phyloP scores from a whole-genome alignment of 64 coral and sea anemone species.

The Stichodactyla mertensii region DNA sequence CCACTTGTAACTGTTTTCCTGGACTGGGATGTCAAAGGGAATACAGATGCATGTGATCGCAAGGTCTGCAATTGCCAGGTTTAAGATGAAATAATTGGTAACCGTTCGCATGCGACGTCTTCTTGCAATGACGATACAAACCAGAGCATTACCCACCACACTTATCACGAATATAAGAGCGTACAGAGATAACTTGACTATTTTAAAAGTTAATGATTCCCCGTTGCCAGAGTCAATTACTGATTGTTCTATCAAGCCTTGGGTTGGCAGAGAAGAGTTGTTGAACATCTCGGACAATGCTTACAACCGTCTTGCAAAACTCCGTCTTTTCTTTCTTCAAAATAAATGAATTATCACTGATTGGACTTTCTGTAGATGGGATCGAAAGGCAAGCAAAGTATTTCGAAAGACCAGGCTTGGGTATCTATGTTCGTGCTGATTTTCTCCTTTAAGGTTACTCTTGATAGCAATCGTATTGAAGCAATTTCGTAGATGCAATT shows the following conservation, averaged over 20 bases:
- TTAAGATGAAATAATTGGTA: conserved; percentile 93
- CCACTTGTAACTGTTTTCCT: conserved; percentile 85
- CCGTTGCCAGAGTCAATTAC: background rate
- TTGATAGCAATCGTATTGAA: too few species aligned
- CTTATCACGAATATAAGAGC: conserved; percentile 84
- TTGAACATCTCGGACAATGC: background rate
- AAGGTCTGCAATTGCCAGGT: conserved; percentile 84
- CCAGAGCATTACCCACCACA: conserved; percentile 75
- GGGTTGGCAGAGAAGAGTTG: background rate
- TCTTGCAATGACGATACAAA: conserved; percentile 69
- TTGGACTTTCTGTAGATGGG: too few species aligned
- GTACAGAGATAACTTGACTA: conserved; percentile 72
- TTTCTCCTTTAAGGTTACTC: too few species aligned
- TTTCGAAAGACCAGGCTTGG: too few species aligned
- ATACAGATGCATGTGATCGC: conserved; percentile 85
- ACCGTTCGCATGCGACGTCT: conserved; percentile 89
- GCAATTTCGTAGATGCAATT: too few species aligned
- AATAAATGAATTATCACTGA: too few species aligned
- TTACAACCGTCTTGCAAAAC: too few species aligned
- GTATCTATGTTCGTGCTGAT: too few species aligned
- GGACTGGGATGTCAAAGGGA: conserved; percentile 90
- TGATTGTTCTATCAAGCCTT: background rate
- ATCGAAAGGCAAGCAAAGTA: too few species aligned
- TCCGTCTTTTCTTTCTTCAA: too few species aligned
- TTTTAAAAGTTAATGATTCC: conserved; percentile 61